Conservation (phyloP, 2,888 invertebrate genomes). For the Minunthozetes semirufus region DNA sequence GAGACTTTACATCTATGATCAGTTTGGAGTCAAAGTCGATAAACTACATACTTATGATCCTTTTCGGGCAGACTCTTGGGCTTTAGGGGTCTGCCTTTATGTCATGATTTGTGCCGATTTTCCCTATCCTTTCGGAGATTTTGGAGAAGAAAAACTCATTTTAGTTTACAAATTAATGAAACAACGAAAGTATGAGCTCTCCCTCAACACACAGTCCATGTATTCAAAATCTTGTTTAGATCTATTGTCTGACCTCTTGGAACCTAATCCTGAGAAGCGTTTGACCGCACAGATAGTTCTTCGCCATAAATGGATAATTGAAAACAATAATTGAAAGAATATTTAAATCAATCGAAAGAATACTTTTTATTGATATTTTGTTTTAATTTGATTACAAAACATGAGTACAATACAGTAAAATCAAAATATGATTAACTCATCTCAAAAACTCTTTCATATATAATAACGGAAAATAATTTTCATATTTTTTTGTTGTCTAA, state of each 20-base stretch:
- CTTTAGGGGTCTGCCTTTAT: slow-evolving; percentile 3
- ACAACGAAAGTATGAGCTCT: background rate
- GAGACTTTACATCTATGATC: background rate
- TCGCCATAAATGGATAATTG: background rate
- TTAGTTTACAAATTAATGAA: background rate
- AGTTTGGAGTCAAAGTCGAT: background rate
- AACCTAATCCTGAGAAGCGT: background rate
- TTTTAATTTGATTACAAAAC: too few relatives aligned
- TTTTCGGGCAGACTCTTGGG: background rate
- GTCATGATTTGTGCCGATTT: background rate
- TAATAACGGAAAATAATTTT: too few relatives aligned
- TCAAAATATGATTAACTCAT: too few relatives aligned
- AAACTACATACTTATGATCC: background rate
- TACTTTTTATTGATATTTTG: too few relatives aligned
- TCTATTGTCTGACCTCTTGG: background rate
- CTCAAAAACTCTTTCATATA: too few relatives aligned
- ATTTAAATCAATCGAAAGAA: too few relatives aligned
- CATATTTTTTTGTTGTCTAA: too few relatives aligned
- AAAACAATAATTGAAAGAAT: background rate
- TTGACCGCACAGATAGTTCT: background rate
- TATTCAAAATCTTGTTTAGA: background rate
- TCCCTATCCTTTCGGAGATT: background rate
- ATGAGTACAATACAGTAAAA: too few relatives aligned
- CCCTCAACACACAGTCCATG: background rate
- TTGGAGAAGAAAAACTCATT: background rate